Base-by-base conservation (phyloP, 1,140 invertebrate genomes). In the Hestina assimilis region DNA sequence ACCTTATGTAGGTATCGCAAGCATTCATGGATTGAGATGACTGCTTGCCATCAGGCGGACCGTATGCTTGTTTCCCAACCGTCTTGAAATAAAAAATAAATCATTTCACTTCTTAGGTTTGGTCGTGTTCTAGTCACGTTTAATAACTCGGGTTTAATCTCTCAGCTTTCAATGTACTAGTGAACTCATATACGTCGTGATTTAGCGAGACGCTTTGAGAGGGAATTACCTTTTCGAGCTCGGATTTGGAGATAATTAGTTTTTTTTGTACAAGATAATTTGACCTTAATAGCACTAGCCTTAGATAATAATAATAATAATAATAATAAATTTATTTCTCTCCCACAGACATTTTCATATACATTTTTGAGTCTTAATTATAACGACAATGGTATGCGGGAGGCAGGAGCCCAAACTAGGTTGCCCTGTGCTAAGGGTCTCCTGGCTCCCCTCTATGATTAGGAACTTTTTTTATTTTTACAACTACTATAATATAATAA, bases 71-170 rank as follows among this genome's bases (percentile, higher is more conserved):
- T n/a, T n/a, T n/a, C n/a, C n/a, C n/a, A n/a, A n/a, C n/a, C n/a
- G n/a, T n/a, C n/a, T n/a, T n/a, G n/a, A n/a, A n/a, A n/a, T n/a
- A n/a, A n/a, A n/a, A n/a, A n/a, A n/a, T n/a, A n/a, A n/a, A n/a
- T n/a, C n/a, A n/a, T n/a, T n/a, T n/a, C n/a, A n/a, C n/a, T n/a
- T n/a, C n/a, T n/a, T n/a, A n/a, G n/a, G n/a, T n/a, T n/a, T n/a
- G 15, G 38, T 29, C 38, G 50, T 38, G 38, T 42, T 33, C 55
- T 43, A 58, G 54, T 57, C 43, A 20, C 33, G 58, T 58, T 68
- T 68, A 68, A 68, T 68, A 64, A 68, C 66, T 59, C 52, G 23
- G 54, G 61, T 51, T 68, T 64, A 68, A 64, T 59, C 61, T 56
- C 54, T 42, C 46, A 52, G 42, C 47, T 52, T 53, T 64, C 58